A percentile compares a stretch with the other conserved stretches of the same genome.
Conservation (phyloP, 2,888 invertebrate species). For the Leucophora obtusa region DNA sequence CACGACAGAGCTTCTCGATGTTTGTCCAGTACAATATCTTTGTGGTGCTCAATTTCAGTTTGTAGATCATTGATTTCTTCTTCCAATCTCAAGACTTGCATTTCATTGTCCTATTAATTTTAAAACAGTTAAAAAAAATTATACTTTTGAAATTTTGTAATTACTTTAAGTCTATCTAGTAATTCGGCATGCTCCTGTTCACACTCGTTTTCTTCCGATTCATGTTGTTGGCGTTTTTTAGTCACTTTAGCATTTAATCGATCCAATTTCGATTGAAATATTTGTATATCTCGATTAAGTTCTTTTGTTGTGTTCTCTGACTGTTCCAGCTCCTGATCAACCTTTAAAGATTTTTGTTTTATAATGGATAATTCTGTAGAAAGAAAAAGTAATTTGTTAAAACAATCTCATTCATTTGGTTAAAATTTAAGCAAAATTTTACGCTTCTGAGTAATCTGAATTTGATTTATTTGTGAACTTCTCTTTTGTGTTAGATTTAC, state of each 20-base stretch:
- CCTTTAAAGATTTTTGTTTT: constrained; percentile 86
- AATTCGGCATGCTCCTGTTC: constrained; percentile 80
- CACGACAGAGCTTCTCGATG: constrained; percentile 87
- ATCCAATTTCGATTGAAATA: constrained; percentile 82
- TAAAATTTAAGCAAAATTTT: constrained; percentile 67
- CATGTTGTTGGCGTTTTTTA: constrained; percentile 80
- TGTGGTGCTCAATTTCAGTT: constrained; percentile 82
- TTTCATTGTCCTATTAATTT: constrained; percentile 82
- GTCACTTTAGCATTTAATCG: constrained; percentile 81
- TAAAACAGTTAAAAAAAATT: neutral
- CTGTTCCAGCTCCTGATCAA: constrained; percentile 83
- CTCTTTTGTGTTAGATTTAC: constrained; percentile 85
- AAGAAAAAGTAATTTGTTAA: too few relatives aligned
- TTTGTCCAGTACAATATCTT: constrained; percentile 82
- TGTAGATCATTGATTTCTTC: constrained; percentile 84
- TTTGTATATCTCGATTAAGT: constrained; percentile 82
- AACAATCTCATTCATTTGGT: neutral
- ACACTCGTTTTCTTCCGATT: constrained; percentile 81
- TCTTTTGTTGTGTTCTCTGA: constrained; percentile 81
- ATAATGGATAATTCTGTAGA: constrained; percentile 80
- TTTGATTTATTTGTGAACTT: constrained; percentile 83
- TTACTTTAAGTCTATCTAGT: constrained; percentile 80
- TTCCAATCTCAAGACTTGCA: constrained; percentile 83
- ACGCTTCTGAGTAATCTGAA: constrained; percentile 87
- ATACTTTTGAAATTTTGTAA: neutral